A percentile compares a stretch with the other conserved stretches of the same genome.
These are phyloP conservation scores for Carapus acus DNA, from an alignment of 2,797 vertebrate species.

Conservation along the genomic window DNA sequence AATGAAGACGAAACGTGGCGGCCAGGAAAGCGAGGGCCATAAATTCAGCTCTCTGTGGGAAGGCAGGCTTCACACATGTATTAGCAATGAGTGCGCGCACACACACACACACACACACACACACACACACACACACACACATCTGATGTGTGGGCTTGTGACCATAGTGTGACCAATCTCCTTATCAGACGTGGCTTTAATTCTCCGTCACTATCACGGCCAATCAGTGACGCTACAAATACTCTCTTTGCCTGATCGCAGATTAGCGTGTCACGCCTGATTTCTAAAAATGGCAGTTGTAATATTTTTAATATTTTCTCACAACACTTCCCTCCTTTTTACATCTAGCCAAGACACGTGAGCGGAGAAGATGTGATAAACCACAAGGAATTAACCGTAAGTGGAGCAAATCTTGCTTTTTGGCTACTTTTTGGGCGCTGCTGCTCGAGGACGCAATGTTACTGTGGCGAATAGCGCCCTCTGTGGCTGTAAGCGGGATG, in stretches of 20 bases:
- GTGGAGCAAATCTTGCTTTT: too few species aligned
- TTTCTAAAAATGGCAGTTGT: too few species aligned
- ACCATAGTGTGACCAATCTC: conserved; percentile 11
- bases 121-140: conserved; percentile 28
- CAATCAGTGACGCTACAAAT: background rate
- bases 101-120: background rate
- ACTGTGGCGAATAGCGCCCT: conserved; percentile 26
- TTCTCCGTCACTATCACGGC: conserved; percentile 16
- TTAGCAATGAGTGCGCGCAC: conserved; percentile 23
- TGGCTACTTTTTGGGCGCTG: too few species aligned
- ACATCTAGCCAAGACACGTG: too few species aligned
- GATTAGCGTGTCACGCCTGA: background rate
- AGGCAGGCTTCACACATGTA: background rate
- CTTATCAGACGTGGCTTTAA: conserved; percentile 28
- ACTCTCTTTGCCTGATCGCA: background rate
- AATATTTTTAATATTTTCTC: too few species aligned
- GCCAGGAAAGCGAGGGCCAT: conserved; percentile 8
- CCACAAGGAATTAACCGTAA: too few species aligned
- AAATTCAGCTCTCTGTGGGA: background rate
- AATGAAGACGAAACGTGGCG: conserved; percentile 24
- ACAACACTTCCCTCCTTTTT: too few species aligned
- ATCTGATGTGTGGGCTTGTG: conserved; percentile 20
- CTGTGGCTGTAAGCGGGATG: conserved; percentile 26
- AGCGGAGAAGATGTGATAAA: too few species aligned
- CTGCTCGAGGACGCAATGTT: background rate